Evolutionary conservation across 2,113 vertebrate species (phyloP).

Genomic region (Myrmecophaga tridactyla): DNA sequence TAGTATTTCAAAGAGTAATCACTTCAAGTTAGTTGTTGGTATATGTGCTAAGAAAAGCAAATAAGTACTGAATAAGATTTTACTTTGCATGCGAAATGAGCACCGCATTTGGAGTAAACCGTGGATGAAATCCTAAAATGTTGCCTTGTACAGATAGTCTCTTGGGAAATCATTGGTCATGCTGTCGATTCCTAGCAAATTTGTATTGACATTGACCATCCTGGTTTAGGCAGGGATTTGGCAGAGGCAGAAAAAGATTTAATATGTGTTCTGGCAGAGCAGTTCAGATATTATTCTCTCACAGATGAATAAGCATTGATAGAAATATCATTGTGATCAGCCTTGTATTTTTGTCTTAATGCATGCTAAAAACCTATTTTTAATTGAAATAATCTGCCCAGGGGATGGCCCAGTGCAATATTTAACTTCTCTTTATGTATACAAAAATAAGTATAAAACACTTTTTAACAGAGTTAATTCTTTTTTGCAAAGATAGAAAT

Average conservation of each 20-base stretch:
- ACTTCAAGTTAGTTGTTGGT: constrained; percentile 52
- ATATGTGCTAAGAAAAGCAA: constrained; percentile 60
- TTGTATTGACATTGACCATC: constrained; percentile 73
- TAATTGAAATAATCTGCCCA: constrained; percentile 70
- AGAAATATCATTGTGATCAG: constrained; percentile 57
- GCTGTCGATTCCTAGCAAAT: constrained; percentile 65
- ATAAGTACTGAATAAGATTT: constrained; percentile 57
- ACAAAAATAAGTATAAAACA: constrained; percentile 48
- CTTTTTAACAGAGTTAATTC: constrained; percentile 25
- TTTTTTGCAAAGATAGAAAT: not conserved
- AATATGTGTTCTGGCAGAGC: constrained; percentile 72
- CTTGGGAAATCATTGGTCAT: constrained; percentile 63
- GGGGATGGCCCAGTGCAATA: constrained; percentile 47
- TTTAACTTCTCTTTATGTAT: constrained; percentile 62
- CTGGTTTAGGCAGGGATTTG: constrained; percentile 76
- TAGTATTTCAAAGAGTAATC: constrained; percentile 50
- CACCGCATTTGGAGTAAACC: constrained; percentile 59
- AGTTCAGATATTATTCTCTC: constrained; percentile 76
- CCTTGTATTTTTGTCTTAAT: constrained; percentile 71
- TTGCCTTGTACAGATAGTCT: constrained; percentile 65
- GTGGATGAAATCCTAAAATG: constrained; percentile 67
- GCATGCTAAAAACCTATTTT: constrained; percentile 81
- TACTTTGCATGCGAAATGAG: constrained; percentile 47
- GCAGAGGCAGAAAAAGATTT: constrained; percentile 78
- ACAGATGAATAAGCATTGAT: constrained; percentile 74